Evolutionary conservation across 2,888 invertebrate genomes (phyloP).

Genomic region (Marronus borbonicus): DNA sequence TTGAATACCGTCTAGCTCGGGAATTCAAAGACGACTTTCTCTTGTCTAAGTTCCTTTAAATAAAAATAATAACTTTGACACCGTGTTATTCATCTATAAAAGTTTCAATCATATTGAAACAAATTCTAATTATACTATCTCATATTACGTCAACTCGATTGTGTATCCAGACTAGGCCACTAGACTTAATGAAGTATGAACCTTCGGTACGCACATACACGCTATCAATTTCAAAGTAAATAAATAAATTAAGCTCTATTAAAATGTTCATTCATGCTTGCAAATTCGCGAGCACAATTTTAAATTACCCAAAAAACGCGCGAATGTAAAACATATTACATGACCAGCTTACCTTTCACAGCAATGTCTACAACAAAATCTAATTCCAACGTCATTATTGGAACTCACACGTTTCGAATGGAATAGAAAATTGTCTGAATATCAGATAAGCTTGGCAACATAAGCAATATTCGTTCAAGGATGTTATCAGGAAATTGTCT

Average conservation of each 20-base stretch:
- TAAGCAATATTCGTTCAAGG: not conserved
- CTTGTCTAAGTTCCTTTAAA: no score
- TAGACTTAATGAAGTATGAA: not conserved
- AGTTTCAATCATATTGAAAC: no score
- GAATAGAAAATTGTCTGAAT: not conserved
- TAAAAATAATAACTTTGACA: no score
- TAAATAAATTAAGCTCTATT: conserved; percentile 20
- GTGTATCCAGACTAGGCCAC: no score
- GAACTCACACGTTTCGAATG: not conserved
- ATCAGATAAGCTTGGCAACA: not conserved
- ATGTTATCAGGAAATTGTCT: conserved; percentile 27
- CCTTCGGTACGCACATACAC: not conserved
- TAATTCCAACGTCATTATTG: not conserved
- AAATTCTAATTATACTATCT: no score
- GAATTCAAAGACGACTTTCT: no score
- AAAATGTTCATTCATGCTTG: conserved; percentile 9
- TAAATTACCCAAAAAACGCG: no score
- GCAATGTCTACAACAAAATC: not conserved
- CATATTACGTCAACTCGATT: no score
- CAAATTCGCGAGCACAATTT: not conserved
- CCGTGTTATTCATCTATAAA: no score
- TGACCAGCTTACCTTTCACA: no score
- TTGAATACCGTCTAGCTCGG: no score
- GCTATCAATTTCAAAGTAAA: not conserved
- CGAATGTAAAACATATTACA: no score